Percentiles rank a stretch among this genome's conserved stretches.
Conservation (phyloP, 2,113 vertebrate species). For the Osmerus mordax region DNA sequence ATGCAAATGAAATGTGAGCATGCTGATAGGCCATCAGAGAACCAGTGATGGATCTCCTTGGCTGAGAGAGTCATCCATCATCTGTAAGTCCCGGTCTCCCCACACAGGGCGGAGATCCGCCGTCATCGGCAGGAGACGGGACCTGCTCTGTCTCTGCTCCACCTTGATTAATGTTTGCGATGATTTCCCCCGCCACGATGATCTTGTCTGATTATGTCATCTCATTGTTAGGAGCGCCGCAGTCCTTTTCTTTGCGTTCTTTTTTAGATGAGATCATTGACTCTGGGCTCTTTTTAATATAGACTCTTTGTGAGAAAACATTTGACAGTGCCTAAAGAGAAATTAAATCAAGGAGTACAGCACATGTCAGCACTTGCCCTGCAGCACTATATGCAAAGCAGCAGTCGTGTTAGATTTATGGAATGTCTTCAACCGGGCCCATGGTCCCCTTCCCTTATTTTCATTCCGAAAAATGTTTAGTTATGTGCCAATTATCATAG, state of each 20-base stretch:
- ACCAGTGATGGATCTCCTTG: conserved; percentile 57
- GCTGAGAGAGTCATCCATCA: conserved; percentile 57
- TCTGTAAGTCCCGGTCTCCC: neutral
- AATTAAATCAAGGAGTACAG: conserved; percentile 40
- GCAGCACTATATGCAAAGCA: conserved; percentile 8
- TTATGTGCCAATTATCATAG: conserved; percentile 34
- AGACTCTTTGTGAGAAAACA: conserved; percentile 41
- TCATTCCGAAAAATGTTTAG: conserved; percentile 32
- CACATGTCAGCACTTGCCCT: conserved; percentile 11
- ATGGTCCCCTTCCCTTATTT: conserved; percentile 36
- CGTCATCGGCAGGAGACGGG: neutral
- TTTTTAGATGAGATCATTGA: conserved; percentile 39
- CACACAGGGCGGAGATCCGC: conserved; percentile 18
- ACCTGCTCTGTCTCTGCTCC: conserved; percentile 24
- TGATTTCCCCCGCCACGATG: conserved; percentile 53
- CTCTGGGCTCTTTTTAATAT: conserved; percentile 37
- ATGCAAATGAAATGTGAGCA: conserved; percentile 62
- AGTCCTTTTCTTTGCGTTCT: conserved; percentile 17
- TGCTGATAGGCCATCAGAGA: conserved; percentile 47
- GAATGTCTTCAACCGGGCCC: neutral
- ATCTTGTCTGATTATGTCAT: conserved; percentile 61
- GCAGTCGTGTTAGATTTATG: conserved; percentile 8
- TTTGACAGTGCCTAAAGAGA: conserved; percentile 40
- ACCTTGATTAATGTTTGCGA: conserved; percentile 57
- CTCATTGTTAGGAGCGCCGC: conserved; percentile 53